These are phyloP conservation scores for Xiphophorus maculatus DNA, from an alignment of 2,113 vertebrate species.

Conservation along the genomic window DNA sequence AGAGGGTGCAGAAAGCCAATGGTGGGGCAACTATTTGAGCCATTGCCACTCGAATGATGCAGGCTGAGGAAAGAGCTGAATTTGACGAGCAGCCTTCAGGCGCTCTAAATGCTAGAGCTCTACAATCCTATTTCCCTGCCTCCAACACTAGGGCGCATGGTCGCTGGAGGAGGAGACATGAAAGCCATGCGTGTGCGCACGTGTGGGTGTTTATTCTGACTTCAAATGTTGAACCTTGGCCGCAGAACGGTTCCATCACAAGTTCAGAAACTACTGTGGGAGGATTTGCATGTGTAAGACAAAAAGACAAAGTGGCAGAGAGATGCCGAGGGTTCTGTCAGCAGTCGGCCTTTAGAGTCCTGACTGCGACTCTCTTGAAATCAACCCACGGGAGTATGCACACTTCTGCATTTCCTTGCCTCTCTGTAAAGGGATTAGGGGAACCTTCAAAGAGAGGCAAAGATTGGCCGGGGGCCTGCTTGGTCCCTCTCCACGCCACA, in stretches of 20 bases:
- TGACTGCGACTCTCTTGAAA: conserved; percentile 29
- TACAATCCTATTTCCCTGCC: conserved; percentile 73
- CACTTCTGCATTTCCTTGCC: conserved; percentile 61
- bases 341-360: conserved; percentile 25
- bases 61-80: conserved; percentile 29
- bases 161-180: conserved; percentile 62
- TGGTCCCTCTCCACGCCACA: conserved; percentile 63
- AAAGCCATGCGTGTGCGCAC: conserved; percentile 55
- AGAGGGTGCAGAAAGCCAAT: conserved; percentile 35
- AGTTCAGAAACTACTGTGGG: conserved; percentile 50
- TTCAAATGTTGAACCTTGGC: conserved; percentile 62
- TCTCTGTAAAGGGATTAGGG: conserved; percentile 76
- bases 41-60: conserved; percentile 34
- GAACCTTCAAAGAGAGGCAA: conserved; percentile 76
- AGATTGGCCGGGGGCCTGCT: conserved; percentile 66
- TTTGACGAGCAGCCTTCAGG: conserved; percentile 65
- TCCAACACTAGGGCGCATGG: conserved; percentile 63
- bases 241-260: conserved; percentile 32
- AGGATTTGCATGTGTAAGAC: conserved; percentile 24
- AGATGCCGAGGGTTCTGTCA: conserved; percentile 40
- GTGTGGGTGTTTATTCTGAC: conserved; percentile 15
- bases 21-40: conserved; percentile 42
- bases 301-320: conserved; percentile 19
- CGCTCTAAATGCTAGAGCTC: conserved; percentile 66
- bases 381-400: conserved; percentile 15